Evolutionary conservation across 2,113 vertebrate genomes (phyloP).

Genomic region (Aspiorhynchus laticeps): DNA sequence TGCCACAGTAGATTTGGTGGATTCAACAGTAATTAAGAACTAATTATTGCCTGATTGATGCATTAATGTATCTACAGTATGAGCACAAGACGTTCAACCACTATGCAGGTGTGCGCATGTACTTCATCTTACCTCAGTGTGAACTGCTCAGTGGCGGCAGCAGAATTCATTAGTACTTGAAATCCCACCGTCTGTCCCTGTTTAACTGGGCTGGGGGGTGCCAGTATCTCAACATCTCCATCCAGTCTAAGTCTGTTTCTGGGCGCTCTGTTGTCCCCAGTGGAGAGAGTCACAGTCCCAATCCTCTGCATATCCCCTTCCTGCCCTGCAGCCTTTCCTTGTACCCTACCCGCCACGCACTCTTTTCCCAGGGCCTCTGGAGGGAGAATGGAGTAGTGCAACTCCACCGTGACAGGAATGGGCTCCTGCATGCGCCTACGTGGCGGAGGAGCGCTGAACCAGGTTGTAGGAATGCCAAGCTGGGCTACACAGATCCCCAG

Average conservation of each 20-base stretch:
- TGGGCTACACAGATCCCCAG: conserved; percentile 91
- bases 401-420: conserved; percentile 73
- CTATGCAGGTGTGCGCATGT: not conserved
- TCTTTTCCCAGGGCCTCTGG: conserved; percentile 75
- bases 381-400: conserved; percentile 85
- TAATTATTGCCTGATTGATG: not conserved
- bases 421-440: conserved; percentile 34
- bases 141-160: conserved; percentile 80
- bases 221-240: conserved; percentile 81
- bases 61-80: not conserved
- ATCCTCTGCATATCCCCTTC: conserved; percentile 78
- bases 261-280: conserved; percentile 73
- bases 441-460: conserved; percentile 80
- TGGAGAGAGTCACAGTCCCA: conserved; percentile 84
- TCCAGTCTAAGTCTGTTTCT: conserved; percentile 82
- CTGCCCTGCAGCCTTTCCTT: conserved; percentile 69
- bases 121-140: conserved; percentile 38
- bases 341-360: conserved; percentile 67
- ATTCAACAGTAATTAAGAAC: not conserved
- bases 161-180: conserved; percentile 80
- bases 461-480: conserved; percentile 85
- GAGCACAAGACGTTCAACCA: not conserved
- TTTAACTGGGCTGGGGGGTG: conserved; percentile 84
- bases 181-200: conserved; percentile 88
- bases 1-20: not conserved